Evolutionary conservation across 2,797 vertebrate species (phyloP).

Genomic region (Gambusia yucatana): DNA sequence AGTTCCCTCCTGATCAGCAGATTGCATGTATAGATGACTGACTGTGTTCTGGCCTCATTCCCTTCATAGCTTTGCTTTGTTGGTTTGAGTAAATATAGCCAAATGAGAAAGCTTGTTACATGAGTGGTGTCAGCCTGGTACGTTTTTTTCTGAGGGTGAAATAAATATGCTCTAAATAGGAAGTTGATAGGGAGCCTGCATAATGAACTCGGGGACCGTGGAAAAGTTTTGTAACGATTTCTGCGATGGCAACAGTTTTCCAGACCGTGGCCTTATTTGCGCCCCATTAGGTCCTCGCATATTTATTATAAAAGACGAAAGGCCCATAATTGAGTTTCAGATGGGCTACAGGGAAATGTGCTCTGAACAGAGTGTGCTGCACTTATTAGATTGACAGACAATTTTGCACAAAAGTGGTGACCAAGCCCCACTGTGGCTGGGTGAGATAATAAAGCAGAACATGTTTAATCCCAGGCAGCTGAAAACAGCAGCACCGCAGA

Average conservation of each 20-base stretch:
- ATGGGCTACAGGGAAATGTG: slow-evolving; percentile 30
- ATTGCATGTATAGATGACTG: slow-evolving; percentile 20
- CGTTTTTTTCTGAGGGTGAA: slow-evolving; percentile 48
- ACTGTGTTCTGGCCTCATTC: slow-evolving; percentile 46
- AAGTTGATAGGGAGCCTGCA: slow-evolving; percentile 38
- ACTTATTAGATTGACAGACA: slow-evolving; percentile 9
- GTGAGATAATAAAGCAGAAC: slow-evolving; percentile 8
- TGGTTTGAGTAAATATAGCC: slow-evolving; percentile 53
- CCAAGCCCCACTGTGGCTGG: slow-evolving; percentile 13
- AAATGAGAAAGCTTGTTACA: slow-evolving; percentile 61
- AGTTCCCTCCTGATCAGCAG: background rate
- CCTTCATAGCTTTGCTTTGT: slow-evolving; percentile 52
- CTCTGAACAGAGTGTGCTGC: slow-evolving; percentile 16
- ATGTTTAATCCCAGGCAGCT: slow-evolving; percentile 16
- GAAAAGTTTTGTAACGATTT: slow-evolving; percentile 2
- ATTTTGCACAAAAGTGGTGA: slow-evolving; percentile 31
- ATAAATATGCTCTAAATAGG: slow-evolving; percentile 59
- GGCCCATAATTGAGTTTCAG: slow-evolving; percentile 46
- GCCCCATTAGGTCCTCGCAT: slow-evolving; percentile 51
- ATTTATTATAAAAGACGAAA: slow-evolving; percentile 51
- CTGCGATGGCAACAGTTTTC: slow-evolving; percentile 50
- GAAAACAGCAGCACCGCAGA: background rate
- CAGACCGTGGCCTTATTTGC: slow-evolving; percentile 52
- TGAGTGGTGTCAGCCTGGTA: slow-evolving; percentile 34
- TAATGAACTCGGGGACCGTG: slow-evolving; percentile 30